A percentile compares a stretch with the other conserved stretches of the same genome.
phyloP scores from a whole-genome alignment of 2,888 invertebrate species.

The Pheosia tremula region DNA sequence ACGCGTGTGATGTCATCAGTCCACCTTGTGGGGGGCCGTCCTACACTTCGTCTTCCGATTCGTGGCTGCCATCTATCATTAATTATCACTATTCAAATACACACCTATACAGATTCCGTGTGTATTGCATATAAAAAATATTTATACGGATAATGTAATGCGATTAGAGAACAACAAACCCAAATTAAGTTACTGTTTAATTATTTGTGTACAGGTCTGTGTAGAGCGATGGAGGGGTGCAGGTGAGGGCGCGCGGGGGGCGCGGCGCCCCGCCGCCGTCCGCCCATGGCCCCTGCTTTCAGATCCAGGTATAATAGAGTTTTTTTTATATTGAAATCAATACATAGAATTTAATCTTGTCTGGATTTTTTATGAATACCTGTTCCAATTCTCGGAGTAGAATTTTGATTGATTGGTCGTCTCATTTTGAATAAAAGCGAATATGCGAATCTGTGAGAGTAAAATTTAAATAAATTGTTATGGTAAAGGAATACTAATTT shows the following conservation, averaged over 20 bases:
- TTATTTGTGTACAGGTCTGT: conserved; percentile 59
- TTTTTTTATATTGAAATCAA: conserved; percentile 1
- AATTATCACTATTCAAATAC: not conserved
- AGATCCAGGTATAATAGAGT: conserved; percentile 60
- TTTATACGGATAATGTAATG: conserved; percentile 25
- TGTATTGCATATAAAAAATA: conserved; percentile 20
- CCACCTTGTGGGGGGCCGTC: too few relatives aligned
- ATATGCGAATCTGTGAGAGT: too few relatives aligned
- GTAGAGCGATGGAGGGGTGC: conserved; percentile 64
- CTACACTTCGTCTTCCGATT: too few relatives aligned
- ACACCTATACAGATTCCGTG: not conserved
- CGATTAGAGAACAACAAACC: conserved; percentile 30
- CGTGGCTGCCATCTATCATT: too few relatives aligned
- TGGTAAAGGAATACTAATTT: too few relatives aligned
- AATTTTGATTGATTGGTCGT: too few relatives aligned
- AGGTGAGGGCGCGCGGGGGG: conserved; percentile 81
- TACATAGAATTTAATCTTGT: not conserved
- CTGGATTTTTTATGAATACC: not conserved
- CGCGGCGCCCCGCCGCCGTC: conserved; percentile 75
- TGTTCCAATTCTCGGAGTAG: too few relatives aligned
- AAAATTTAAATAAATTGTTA: too few relatives aligned
- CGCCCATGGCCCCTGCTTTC: conserved; percentile 77
- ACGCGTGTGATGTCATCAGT: too few relatives aligned
- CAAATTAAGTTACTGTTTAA: conserved; percentile 37
- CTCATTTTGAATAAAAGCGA: too few relatives aligned